Base-by-base conservation (phyloP, 2,113 vertebrate species). In the Pholis gunnellus region DNA sequence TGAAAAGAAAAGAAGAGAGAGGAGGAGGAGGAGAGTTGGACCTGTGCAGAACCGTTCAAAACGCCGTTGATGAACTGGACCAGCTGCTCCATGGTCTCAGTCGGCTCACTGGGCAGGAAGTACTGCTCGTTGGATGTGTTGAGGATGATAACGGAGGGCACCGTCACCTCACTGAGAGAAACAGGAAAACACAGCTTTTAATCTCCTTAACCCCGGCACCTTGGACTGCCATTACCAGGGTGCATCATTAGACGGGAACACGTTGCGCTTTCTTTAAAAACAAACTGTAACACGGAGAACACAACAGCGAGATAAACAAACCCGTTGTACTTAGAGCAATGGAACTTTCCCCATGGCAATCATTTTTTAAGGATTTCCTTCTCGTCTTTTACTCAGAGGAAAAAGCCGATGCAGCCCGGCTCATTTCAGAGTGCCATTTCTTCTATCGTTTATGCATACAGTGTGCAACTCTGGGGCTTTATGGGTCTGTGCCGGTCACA, bases 121-220 rank as follows among this genome's bases (percentile, higher is more conserved):
- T 99, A 99, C 73, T 99, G 97, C 83, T 99, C 98, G 72, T 98
- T 99, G 79, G 98, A 99, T 60, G 98, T 99, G 90, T 99, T 99
- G 90, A 99, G 90, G 72, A 99, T 96, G 92, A 99, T 96, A 73
- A 99, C 92, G 60, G 97, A 97, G 50, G 98, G 98, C 60, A 99
- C 94, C 1, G 92, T 90, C 92, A 99, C 91, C 71, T 99, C 98
- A 72, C 98, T 99, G 91, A 40, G 92, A 59, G 88, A 25, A 93
- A 90, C 57, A 64, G 88, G 88, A 82, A 77, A 78, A 18, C 7
- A 54, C 11, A 4, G 61, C 38, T 77, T 85, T 89, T 75, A 88
- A 86, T 84, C 70, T 74, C 46, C 54, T 82, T 81, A 72, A 85
- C 84, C 79, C 66, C 52, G 1, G 11, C 54, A 57, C 48, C 75